Evolutionary conservation across 2,888 invertebrate genomes (phyloP).

Genomic region (Lycophotia porphyrea): DNA sequence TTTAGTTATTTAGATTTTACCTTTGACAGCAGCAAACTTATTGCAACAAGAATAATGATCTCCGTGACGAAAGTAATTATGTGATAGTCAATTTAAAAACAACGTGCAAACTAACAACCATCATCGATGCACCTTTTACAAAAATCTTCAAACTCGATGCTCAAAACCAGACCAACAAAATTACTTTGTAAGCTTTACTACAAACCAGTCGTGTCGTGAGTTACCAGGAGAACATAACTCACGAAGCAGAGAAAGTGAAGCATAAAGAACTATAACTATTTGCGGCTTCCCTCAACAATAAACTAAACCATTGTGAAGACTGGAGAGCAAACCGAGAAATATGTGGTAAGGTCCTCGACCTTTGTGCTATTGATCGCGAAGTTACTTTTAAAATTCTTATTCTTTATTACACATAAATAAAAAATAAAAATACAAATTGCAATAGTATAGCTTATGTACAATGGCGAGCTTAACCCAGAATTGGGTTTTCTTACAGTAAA

Average conservation of each 20-base stretch:
- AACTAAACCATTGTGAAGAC: slow-evolving; percentile 48
- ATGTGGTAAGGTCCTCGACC: slow-evolving; percentile 50
- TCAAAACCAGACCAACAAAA: background rate
- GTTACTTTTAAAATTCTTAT: background rate
- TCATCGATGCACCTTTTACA: background rate
- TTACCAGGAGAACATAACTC: slow-evolving; percentile 32
- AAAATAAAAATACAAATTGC: no score
- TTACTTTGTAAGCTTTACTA: background rate
- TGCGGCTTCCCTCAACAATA: slow-evolving; percentile 50
- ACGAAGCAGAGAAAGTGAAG: slow-evolving; percentile 61
- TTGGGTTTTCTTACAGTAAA: no score
- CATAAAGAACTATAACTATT: slow-evolving; percentile 44
- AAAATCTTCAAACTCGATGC: background rate
- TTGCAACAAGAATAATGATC: background rate
- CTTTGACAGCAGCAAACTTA: background rate
- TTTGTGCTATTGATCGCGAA: slow-evolving; percentile 32
- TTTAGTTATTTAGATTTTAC: background rate
- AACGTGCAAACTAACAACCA: background rate
- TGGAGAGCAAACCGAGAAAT: slow-evolving; percentile 39
- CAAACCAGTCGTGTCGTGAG: slow-evolving; percentile 32
- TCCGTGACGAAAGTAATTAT: background rate
- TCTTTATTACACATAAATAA: no score
- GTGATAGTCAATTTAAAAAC: background rate
- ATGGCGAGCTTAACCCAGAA: no score
- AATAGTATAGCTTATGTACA: no score